Evolutionary conservation across 2,888 invertebrate species (phyloP), one percentile per base, ranked within the genome.

Genomic region (Gonocerus acuteangulatus): DNA sequence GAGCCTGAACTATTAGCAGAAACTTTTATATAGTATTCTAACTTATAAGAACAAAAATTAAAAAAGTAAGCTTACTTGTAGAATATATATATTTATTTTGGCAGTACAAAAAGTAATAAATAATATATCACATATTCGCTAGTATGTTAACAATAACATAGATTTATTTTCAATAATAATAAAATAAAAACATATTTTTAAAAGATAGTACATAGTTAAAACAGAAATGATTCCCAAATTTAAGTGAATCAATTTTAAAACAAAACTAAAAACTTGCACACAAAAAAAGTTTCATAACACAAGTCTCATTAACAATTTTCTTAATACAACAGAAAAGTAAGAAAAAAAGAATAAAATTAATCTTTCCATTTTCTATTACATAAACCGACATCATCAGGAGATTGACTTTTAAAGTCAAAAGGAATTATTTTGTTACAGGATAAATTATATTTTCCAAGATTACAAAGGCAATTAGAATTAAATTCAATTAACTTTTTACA

Each of bases 351-450:
- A 15, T 15, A 32, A 15, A 48, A 47, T 13, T 27, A 48, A 15
- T 32, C 15, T 48, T 9, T 27, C 57, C 57, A 57, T 18, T 23
- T 57, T 18, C 57, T 57, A 27, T 57, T 47, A 27, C 69, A 69
- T n/a, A 70, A 74, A 57, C 82, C 77, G 59, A 75, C 67, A 71
- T 79, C 81, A 73, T 84, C 83, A 9, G 83, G 83, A 0, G 84
- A 85, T 1, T 78, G 79, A 42, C 75, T 75, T 27, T 77, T 73
- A 73, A 85, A 85, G 65, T 77, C 74, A 73, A 84, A 85, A 47
- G 69, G 70, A 62, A 68, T 69, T 54, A 77, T 63, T 32, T 65
- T 62, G 23, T 44, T 48, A 64, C 62, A 57, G 42, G 52, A 45
- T 18, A 47, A 45, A 23, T 48, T 42, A 36, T 56, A 19, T 22